A percentile compares a stretch with the other conserved stretches of the same genome.
phyloP scores from a whole-genome alignment of 2,888 invertebrate species.

The Seladonia tumulorum region DNA sequence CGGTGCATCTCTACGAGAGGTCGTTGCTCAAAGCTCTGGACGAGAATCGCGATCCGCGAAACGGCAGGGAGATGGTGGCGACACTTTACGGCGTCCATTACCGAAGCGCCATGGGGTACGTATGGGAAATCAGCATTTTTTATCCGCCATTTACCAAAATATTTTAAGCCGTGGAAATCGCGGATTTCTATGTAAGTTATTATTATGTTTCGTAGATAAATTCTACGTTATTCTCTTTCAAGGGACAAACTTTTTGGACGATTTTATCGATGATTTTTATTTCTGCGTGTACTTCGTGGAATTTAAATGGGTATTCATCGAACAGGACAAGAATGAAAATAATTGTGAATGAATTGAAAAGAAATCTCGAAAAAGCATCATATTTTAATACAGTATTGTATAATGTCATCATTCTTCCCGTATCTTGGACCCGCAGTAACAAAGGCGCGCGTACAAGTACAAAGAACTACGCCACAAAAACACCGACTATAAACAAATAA shows the following conservation, averaged over 20 bases:
- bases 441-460: background rate
- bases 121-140: background rate
- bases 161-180: conserved; percentile 10
- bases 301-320: background rate
- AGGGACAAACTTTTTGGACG: too few relatives aligned
- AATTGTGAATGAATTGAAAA: background rate
- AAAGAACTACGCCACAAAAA: background rate
- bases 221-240: too few relatives aligned
- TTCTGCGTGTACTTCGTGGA: background rate
- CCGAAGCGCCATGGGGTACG: conserved; percentile 93
- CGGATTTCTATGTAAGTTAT: too few relatives aligned
- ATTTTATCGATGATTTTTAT: background rate
- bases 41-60: conserved; percentile 88
- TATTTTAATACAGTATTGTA: background rate
- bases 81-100: conserved; percentile 92
- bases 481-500: background rate
- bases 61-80: conserved; percentile 93
- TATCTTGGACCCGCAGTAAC: background rate
- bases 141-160: background rate
- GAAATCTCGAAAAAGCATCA: too few relatives aligned
- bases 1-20: conserved; percentile 95
- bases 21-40: conserved; percentile 91
- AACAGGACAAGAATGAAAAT: background rate
- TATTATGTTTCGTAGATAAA: too few relatives aligned
- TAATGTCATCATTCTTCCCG: background rate